Evolutionary conservation across 1,140 invertebrate species (phyloP), one percentile per base, ranked within the genome.

Genomic region (Andrena cerasifolii): DNA sequence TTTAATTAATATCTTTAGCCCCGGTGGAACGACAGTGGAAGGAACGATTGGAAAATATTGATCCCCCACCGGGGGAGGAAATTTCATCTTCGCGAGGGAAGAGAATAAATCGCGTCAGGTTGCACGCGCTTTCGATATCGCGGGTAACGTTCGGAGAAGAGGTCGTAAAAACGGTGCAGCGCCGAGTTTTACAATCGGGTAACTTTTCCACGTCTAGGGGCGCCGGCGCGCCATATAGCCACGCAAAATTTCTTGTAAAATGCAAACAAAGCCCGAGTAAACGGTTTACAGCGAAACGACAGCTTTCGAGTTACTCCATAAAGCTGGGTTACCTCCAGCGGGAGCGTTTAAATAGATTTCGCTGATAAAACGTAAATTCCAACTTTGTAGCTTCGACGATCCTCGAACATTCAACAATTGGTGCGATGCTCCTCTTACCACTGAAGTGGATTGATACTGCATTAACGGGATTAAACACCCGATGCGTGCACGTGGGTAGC

Each of bases 131-230:
- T 33, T 26, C 40, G 56, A 71, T 58, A 47, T 43, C 36, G n/a
- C 21, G 66, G 16, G n/a, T n/a, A 21, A 36, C 63, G 31, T 33
- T 66, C 47, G 1, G 24, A 28, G 53, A 21, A 40, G 26, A 43
- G 54, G 16, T 18, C 24, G 43, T 26, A 18, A 31, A 18, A 31
- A 26, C n/a, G 6, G 21, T 18, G 6, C 21, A 14, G n/a, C 21
- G 3, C 3, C 1, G 66, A 70, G 36, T 56, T 54, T 43, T 68
- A 43, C n/a, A 58, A 70, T 68, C 51, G 18, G n/a, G 36, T 40
- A 67, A 53, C 47, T 67, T 12, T 6, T 8, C 40, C 24, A 45
- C 26, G 21, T n/a, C 33, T 26, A 43, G 33, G 16, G 28, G 36
- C 36, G 36, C 36, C 36, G 54, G 31, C 28, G 51, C 7, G 8